Evolutionary conservation across 2,888 invertebrate genomes (phyloP), one percentile per base, ranked within the genome.

Genomic region (Torymus tubicola): DNA sequence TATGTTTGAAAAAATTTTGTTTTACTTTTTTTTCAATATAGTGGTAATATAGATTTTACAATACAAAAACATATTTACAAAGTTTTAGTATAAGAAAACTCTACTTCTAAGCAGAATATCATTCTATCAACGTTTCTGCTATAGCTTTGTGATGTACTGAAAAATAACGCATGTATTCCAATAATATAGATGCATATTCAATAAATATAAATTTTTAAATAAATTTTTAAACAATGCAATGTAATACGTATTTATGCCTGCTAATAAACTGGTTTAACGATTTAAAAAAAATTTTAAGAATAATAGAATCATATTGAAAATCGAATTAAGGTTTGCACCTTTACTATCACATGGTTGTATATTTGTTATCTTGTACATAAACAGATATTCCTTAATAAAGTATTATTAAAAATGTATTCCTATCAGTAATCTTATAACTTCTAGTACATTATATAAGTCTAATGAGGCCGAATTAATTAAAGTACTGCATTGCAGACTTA

Each of bases 61-160:
- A 55, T 52, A 76, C 11, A 69, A 63, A 76, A 69, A 53, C 16
- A 53, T 61, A 63, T 73, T 64, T 73, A 65, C 42, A 68, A 77
- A 63, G 2, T 57, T 64, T n/a, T 11, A 65, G 24, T 1, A 11
- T 3, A 58, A 53, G 67, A 10, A 16, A 68, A 72, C 12, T 70
- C 60, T 70, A 68, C 58, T 65, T 75, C 18, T 16, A 55, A 21
- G 24, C 16, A 58, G 24, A 68, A 13, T 31, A n/a, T 1, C 69
- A 58, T 12, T 55, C 11, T 5, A 53, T 31, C 63, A 42, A n/a
- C 8, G 24, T 50, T 14, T 78, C 53, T n/a, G 67, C 68, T 60
- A 13, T 5, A 70, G 8, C 24, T 71, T 75, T 64, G 2, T 16
- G 42, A 16, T 31, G 18, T n/a, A 24, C n/a, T 50, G 24, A 2